phyloP scores from a whole-genome alignment of 2,113 vertebrate genomes.

The Myodes glareolus region DNA sequence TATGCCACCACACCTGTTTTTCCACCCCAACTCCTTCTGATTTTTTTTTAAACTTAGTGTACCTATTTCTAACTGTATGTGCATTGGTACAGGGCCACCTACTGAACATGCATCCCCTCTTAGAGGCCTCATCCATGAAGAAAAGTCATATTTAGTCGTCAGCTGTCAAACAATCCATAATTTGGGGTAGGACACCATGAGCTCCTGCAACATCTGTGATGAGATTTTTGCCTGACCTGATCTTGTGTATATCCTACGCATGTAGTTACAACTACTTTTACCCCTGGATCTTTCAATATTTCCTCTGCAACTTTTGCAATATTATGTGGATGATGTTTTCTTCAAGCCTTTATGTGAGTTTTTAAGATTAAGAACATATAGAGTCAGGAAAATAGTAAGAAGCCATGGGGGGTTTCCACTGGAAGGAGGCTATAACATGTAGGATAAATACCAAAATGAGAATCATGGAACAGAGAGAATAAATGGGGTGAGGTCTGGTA shows the following conservation, averaged over 20 bases:
- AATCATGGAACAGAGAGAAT: neutral
- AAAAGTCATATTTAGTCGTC: neutral
- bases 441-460: neutral
- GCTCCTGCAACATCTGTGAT: too few species aligned
- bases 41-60: neutral
- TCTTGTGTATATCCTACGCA: neutral
- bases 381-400: neutral
- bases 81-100: too few species aligned
- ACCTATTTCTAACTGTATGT: neutral
- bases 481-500: neutral
- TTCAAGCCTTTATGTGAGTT: neutral
- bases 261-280: neutral
- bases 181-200: neutral
- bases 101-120: neutral
- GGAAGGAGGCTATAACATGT: neutral
- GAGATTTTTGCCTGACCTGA: neutral
- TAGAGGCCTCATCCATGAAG: neutral
- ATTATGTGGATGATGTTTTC: neutral
- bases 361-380: neutral
- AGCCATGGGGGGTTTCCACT: neutral
- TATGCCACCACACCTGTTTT: neutral
- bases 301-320: neutral
- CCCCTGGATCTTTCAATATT: neutral
- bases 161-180: too few species aligned
- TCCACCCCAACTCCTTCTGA: neutral